phyloP scores from a whole-genome alignment of 2,888 invertebrate species.

The Xestia xanthographa region DNA sequence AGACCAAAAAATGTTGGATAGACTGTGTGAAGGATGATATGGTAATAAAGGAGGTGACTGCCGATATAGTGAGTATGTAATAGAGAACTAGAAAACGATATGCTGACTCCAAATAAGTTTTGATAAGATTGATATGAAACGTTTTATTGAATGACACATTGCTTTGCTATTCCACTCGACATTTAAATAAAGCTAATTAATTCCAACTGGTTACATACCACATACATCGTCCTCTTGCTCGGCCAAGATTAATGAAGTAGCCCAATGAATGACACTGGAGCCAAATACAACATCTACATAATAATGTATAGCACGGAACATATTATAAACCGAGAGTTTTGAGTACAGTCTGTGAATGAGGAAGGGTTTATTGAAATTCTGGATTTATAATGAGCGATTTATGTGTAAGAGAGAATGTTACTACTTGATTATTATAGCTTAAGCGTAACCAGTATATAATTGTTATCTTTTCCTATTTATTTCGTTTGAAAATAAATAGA shows the following conservation, averaged over 20 bases:
- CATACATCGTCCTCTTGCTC: slow-evolving; percentile 51
- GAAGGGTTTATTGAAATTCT: slow-evolving; percentile 15
- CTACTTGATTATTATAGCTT: no score
- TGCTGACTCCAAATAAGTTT: no score
- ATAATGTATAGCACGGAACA: slow-evolving; percentile 6
- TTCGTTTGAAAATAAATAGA: no score
- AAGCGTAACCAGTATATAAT: no score
- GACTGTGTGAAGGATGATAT: no score
- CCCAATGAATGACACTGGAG: slow-evolving; percentile 59
- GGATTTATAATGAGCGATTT: neutral
- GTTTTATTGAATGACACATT: no score
- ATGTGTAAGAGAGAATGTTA: neutral
- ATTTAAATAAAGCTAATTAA: neutral
- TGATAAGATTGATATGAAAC: no score
- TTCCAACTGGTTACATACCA: slow-evolving; percentile 20
- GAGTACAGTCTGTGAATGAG: neutral
- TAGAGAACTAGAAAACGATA: no score
- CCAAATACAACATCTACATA: slow-evolving; percentile 49
- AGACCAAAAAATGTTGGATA: no score
- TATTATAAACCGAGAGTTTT: slow-evolving; percentile 30
- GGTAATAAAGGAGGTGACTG: no score
- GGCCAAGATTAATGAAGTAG: slow-evolving; percentile 64
- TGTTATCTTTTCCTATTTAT: no score
- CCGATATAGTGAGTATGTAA: no score
- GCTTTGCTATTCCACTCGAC: neutral